Base-by-base conservation (phyloP, 2,888 invertebrate genomes). In the Neoitamus cyanurus region DNA sequence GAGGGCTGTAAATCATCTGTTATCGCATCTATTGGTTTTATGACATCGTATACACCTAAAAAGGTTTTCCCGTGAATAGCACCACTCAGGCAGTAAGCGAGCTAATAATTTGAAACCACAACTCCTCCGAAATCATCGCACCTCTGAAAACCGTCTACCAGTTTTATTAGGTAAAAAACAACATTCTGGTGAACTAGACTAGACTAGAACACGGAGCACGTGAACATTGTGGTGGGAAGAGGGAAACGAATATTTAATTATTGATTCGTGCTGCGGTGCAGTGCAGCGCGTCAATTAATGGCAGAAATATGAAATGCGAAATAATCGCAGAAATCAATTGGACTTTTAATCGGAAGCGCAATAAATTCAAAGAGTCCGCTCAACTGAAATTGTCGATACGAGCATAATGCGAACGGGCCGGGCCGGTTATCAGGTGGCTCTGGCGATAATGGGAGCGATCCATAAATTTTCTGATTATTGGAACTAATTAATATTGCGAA, bases 401-500 rank as follows among this genome's bases (percentile, higher is more conserved):
- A 20, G 20, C 58, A 58, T 42, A 15, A 42, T 42, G 13, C 58
- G 15, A 58, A 20, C 25, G 20, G 25, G 37, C 7, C 58, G 25
- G 37, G 25, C 58, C 11, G 36, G 73, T 73, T 34, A 73, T 73
- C 73, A 73, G 73, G 73, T 73, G 73, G 58, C 25, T 25, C 37
- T 9, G 28, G 77, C 42, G 77, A 77, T 77, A 77, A 73, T 77
- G 25, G 46, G 4, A 28, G 25, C 42, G 46, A 77, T 77, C 77
- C 77, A 46, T 46, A 77, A 77, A 42, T 77, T 77, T 46, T 46
- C 73, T 42, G 77, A 77, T 77, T 77, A 77, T 30, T 58, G 77
- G 46, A 77, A 42, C 30, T 77, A 77, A 77, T 77, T 77, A 77
- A 46, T 46, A 46, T 77, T 77, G 77, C 11, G 77, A 77, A 77